A percentile compares a stretch with the other conserved stretches of the same genome.
Evolutionary conservation across 1,140 invertebrate species (phyloP).

Genomic region (Uloborus diversus): DNA sequence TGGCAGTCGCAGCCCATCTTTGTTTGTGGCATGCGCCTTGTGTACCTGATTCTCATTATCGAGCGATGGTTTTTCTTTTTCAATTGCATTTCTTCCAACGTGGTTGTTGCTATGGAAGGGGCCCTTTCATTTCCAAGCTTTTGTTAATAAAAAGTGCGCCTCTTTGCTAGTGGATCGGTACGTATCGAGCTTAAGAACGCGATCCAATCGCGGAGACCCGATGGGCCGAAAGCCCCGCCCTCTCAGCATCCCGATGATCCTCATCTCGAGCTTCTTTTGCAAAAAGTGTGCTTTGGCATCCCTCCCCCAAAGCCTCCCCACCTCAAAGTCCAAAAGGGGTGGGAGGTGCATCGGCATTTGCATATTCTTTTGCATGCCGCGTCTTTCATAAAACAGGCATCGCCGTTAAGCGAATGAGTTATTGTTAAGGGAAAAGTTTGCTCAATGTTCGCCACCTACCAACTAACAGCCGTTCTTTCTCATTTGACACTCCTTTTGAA

Average conservation of each 20-base stretch:
- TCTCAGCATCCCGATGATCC: slow-evolving; percentile 27
- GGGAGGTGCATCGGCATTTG: slow-evolving; percentile 44
- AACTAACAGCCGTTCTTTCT: too few species aligned
- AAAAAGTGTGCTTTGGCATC: slow-evolving; percentile 26
- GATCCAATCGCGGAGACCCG: slow-evolving; percentile 5
- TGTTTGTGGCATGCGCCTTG: too few species aligned
- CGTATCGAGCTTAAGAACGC: neutral
- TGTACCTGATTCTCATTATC: too few species aligned
- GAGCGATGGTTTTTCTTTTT: too few species aligned
- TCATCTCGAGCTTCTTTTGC: slow-evolving; percentile 42
- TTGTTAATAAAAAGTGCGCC: slow-evolving; percentile 17
- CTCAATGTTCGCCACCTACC: slow-evolving; percentile 18
- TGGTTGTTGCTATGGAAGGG: slow-evolving; percentile 38
- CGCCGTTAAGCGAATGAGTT: slow-evolving; percentile 26
- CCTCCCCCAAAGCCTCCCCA: too few species aligned
- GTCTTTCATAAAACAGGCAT: slow-evolving; percentile 44
- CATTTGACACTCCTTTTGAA: too few species aligned
- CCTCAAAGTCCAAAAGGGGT: neutral
- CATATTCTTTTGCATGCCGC: slow-evolving; percentile 43
- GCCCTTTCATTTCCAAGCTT: neutral
- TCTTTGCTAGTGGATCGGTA: slow-evolving; percentile 25
- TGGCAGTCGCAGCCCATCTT: too few species aligned
- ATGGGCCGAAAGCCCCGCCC: slow-evolving; percentile 11
- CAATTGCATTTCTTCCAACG: slow-evolving; percentile 18
- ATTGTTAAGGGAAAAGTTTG: slow-evolving; percentile 46